A percentile compares a stretch with the other conserved stretches of the same genome.
Evolutionary conservation across 2,113 vertebrate species (phyloP).

Genomic region (Poecile atricapillus): DNA sequence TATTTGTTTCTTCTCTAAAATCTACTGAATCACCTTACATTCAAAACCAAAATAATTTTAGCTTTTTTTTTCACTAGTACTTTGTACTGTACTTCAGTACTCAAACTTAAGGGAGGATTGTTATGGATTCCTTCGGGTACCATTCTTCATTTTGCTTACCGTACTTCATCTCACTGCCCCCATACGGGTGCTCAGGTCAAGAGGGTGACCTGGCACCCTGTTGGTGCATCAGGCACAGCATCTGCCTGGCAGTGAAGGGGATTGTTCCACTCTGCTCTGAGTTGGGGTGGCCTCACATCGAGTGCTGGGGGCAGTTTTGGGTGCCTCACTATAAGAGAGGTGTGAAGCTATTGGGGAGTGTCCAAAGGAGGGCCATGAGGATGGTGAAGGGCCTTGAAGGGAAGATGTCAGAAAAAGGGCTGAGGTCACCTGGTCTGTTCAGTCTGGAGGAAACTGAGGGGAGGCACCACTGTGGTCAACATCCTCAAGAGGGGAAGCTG

Average conservation of each 20-base stretch:
- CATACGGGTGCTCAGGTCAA: accelerated
- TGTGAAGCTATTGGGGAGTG: neutral
- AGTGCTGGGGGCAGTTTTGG: neutral
- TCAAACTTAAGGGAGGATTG: neutral
- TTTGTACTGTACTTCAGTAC: neutral
- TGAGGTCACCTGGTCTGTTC: neutral
- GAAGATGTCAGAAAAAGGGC: accelerated
- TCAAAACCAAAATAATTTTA: neutral
- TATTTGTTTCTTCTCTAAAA: neutral
- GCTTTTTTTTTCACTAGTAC: neutral
- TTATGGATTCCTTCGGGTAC: neutral
- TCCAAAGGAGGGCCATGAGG: accelerated
- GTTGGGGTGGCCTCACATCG: accelerated
- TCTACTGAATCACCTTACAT: neutral
- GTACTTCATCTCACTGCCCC: neutral
- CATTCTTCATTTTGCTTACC: neutral
- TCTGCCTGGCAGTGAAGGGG: accelerated
- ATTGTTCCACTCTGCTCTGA: neutral
- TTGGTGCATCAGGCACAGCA: neutral
- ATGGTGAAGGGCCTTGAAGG: neutral
- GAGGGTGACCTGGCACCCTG: neutral
- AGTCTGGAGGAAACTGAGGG: neutral
- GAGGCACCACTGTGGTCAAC: neutral
- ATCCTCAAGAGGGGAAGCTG: neutral
- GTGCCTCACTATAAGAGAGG: neutral